Evolutionary conservation across 1,140 invertebrate genomes (phyloP).

Genomic region (Conus betulinus): DNA sequence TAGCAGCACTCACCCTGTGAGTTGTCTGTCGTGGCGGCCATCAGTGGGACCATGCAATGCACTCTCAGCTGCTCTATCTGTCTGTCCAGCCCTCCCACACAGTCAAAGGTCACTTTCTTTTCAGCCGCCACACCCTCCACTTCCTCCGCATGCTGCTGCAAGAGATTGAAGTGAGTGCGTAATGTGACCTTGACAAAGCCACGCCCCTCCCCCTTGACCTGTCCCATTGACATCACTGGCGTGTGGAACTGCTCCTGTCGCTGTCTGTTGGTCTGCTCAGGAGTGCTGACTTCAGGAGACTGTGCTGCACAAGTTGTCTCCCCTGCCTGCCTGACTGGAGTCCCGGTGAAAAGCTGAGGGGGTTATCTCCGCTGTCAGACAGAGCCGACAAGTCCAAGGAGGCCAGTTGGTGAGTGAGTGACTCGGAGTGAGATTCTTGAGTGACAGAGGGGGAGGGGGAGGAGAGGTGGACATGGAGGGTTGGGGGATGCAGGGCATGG

Average conservation of each 20-base stretch:
- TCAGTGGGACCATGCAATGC: constrained; percentile 50
- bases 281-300: not conserved
- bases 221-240: not conserved
- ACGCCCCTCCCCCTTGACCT: not conserved
- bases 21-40: not conserved
- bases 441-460: not conserved
- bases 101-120: constrained; percentile 48
- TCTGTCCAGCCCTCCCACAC: constrained; percentile 59
- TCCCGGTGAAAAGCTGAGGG: not conserved
- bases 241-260: not conserved
- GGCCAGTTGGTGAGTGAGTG: not conserved
- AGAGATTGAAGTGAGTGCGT: constrained; percentile 47
- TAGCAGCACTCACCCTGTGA: not conserved
- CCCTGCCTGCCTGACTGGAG: not conserved
- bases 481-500: not conserved
- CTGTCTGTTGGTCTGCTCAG: not conserved
- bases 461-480: not conserved
- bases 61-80: constrained; percentile 62
- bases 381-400: not conserved
- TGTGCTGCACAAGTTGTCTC: not conserved
- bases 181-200: constrained; percentile 50
- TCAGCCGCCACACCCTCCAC: not conserved
- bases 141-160: not conserved
- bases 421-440: not conserved
- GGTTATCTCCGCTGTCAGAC: not conserved